phyloP scores from a whole-genome alignment of 2,113 vertebrate species.

The Ifrita kowaldi region DNA sequence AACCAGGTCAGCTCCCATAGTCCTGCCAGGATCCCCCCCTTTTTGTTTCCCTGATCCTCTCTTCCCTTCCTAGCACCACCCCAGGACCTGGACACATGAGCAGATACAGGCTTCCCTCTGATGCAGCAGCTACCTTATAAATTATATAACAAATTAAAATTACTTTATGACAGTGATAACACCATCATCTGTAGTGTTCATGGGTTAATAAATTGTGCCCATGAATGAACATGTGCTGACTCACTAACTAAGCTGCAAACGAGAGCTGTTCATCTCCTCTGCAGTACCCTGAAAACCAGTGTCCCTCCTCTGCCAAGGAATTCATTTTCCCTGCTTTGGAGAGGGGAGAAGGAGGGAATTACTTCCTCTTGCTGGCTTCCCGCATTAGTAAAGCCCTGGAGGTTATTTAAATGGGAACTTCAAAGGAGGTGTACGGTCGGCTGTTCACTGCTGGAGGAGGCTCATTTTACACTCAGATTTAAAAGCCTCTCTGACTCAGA shows the following conservation, averaged over 20 bases:
- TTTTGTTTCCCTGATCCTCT: neutral
- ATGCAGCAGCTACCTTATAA: neutral
- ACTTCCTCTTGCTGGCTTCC: constrained; percentile 20
- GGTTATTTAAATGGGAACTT: constrained; percentile 65
- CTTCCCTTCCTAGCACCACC: neutral
- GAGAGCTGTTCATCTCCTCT: neutral
- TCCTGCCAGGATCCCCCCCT: neutral
- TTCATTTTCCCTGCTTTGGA: neutral
- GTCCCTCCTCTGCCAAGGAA: neutral
- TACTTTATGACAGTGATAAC: neutral
- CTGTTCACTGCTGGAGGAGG: constrained; percentile 43
- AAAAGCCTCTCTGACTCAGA: constrained; percentile 45
- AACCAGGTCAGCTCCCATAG: neutral
- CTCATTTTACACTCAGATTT: constrained; percentile 53
- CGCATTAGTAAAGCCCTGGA: constrained; percentile 43
- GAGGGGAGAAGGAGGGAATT: neutral
- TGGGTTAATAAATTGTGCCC: neutral
- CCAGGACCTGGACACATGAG: neutral
- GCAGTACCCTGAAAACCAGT: neutral
- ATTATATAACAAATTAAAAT: neutral
- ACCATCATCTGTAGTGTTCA: neutral
- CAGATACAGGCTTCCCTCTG: neutral
- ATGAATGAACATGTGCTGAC: neutral
- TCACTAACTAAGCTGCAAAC: neutral
- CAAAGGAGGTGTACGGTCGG: constrained; percentile 47